Evolutionary conservation across 2,113 vertebrate genomes (phyloP).

Genomic region (Parotia lawesii): DNA sequence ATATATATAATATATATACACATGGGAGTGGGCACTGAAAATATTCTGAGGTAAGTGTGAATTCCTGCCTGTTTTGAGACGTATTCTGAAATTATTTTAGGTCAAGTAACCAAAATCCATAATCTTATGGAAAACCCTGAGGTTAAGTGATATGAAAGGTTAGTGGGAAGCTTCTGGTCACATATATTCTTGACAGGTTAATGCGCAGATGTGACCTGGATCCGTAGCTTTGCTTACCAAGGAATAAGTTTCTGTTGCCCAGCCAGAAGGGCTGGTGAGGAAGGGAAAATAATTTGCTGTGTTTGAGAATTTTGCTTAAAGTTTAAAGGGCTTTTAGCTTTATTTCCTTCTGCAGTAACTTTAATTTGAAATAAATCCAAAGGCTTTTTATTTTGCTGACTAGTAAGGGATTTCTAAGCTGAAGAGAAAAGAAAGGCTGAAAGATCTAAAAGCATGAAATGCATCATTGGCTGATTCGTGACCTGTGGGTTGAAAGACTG

Average conservation of each 20-base stretch:
- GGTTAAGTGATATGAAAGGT: slow-evolving; percentile 30
- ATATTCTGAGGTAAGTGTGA: neutral
- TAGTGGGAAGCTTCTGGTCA: neutral
- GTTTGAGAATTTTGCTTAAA: neutral
- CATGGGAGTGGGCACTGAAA: neutral
- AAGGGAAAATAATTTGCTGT: neutral
- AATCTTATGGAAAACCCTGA: neutral
- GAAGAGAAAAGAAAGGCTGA: neutral
- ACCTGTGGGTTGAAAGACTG: neutral
- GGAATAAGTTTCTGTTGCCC: neutral
- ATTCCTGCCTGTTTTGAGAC: neutral
- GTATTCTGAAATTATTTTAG: neutral
- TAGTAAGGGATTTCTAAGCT: neutral
- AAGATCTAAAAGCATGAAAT: slow-evolving; percentile 13
- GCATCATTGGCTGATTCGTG: neutral
- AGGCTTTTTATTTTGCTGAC: neutral
- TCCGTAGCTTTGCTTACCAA: neutral
- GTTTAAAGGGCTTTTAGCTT: neutral
- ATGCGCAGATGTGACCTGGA: slow-evolving; percentile 11
- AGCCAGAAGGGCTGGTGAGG: neutral
- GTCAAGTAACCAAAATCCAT: neutral
- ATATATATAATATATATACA: too few species aligned
- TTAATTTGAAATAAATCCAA: slow-evolving; percentile 15
- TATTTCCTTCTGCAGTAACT: neutral
- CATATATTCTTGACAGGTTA: slow-evolving; percentile 20